Conservation (phyloP, 1,140 invertebrate genomes). For the Drosophila quadrilineata region DNA sequence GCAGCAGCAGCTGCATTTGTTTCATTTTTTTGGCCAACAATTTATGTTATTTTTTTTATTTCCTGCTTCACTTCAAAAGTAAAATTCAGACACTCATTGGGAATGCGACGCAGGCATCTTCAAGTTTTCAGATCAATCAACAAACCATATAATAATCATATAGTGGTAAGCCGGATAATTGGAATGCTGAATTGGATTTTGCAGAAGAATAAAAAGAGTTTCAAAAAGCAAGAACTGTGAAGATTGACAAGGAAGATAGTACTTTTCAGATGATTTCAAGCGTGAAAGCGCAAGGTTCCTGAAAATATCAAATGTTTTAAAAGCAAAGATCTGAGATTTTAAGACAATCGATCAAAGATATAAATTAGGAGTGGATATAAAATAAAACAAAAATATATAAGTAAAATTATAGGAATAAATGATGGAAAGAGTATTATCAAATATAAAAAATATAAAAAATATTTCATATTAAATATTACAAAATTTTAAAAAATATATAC, state of each 20-base stretch:
- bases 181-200: conserved; percentile 16
- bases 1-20: too few species aligned
- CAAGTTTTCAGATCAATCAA: conserved; percentile 40
- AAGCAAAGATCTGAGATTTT: too few species aligned
- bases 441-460: too few species aligned
- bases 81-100: conserved; percentile 37
- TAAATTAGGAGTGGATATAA: not conserved
- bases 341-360: too few species aligned
- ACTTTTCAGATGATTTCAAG: not conserved
- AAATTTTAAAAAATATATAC: too few species aligned
- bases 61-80: not conserved
- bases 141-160: conserved; percentile 14
- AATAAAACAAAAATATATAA: not conserved
- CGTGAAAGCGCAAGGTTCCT: not conserved
- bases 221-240: not conserved
- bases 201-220: too few species aligned
- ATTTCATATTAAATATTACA: too few species aligned
- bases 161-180: conserved; percentile 16
- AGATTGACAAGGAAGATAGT: not conserved
- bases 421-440: too few species aligned
- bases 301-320: too few species aligned
- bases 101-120: conserved; percentile 33
- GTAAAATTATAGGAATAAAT: not conserved
- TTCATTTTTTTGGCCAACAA: too few species aligned
- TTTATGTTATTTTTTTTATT: conserved; percentile 32